Base-by-base conservation (phyloP, 2,113 vertebrate genomes). In the Strigops habroptila region DNA sequence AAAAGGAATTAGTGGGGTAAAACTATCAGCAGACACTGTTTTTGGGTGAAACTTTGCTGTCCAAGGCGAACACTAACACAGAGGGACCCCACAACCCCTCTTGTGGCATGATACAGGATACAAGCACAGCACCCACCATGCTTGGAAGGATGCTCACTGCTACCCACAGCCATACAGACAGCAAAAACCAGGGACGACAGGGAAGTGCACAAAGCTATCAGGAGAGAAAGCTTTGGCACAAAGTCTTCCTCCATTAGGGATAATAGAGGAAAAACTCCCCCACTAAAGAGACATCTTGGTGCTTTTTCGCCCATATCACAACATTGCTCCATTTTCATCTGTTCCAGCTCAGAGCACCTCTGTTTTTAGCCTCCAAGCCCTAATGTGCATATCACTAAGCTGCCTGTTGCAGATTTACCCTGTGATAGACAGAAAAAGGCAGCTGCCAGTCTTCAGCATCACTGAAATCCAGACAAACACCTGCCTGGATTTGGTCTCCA, bases 51-150 rank as follows among this genome's bases (percentile, higher is more conserved):
- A 33, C 27, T 49, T 6, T 59, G 37, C 57, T 81, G 10, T n/a
- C 46, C 35, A 30, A 53, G 35, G 62, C 37, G 23, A 43, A 18
- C 31, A 74, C 4, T 13, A 31, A 18, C 3, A 11, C 27, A 6
- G 9, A 4, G 1, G 28, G 41, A 75, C 33, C 51, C 70, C 71
- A 48, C 28, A 30, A 33, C 9, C 28, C 53, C 33, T 28, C 43
- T 6, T 10, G 0, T 1, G 7, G 53, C 44, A 30, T 1, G 0
- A 3, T 2, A 1, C 7, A 23, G 19, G 37, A 37, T 28, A 14
- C 1, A 1, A 63, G 16, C 44, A 25, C 37, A 18, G 27, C 9
- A 18, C 18, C 22, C 63, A 19, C 21, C 7, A 0, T 14, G 27
- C 31, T 67, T 5, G 3, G 30, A 25, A 43, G 31, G 44, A 19